Base-by-base conservation (phyloP, 2,113 vertebrate genomes). In the Eptatretus burgeri region DNA sequence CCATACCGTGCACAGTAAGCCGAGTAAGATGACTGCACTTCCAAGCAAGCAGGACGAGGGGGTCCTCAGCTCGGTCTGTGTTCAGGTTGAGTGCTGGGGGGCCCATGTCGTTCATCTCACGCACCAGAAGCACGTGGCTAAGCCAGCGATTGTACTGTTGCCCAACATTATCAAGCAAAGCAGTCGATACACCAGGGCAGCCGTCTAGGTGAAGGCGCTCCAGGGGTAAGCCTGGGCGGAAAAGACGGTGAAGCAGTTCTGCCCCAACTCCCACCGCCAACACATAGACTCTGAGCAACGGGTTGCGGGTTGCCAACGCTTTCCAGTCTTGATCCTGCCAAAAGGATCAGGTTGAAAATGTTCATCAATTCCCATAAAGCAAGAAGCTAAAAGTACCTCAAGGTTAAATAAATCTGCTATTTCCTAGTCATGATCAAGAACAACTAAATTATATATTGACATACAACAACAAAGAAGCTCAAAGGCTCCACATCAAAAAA, bases 181-280 rank as follows among this genome's bases (percentile, higher is more conserved):
- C 56, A 12, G 56, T 20, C 56, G 56, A 60, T n/a, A 60, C n/a
- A 20, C 56, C 56, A 11, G 56, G 56, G 11, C 56, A 60, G 3
- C 56, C 56, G 11, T 60, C 56, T 10, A 60, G 56, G 56, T 60
- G 56, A n/a, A 60, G 56, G 56, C 56, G 56, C 56, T 60, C 56
- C 10, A 60, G 56, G 56, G 56, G 56, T 20, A 60, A 20, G 10
- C n/a, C 56, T n/a, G 56, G 56, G 56, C 56, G 56, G 20, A 60
- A 20, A n/a, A 60, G n/a, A 17, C 56, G 56, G n/a, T 17, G 56
- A n/a, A 60, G 56, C 56, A 12, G 56, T n/a, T 60, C 56, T n/a
- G n/a, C 20, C 10, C 56, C 56, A 2, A 60, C 56, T n/a, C 56
- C 56, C 56, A 60, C 56, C 56, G 56, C 56, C 56, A 60, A 11